phyloP scores from a whole-genome alignment of 2,113 vertebrate genomes.

The Brachirus orientalis region DNA sequence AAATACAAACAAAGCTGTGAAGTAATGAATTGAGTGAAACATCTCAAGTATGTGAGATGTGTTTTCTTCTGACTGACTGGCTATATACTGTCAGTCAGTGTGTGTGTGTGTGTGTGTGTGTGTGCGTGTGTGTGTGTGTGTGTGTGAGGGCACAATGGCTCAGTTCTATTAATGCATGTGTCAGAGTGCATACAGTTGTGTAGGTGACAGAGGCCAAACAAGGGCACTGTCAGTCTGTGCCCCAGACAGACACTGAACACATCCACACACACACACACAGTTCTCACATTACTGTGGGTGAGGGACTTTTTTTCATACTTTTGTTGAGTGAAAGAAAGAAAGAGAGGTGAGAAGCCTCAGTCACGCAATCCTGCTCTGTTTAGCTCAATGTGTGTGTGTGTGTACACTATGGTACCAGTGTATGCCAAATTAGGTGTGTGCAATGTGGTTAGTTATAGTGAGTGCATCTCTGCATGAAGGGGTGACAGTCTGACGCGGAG shows the following conservation, averaged over 20 bases:
- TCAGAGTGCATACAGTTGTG: slow-evolving; percentile 25
- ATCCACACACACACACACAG: slow-evolving; percentile 39
- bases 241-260: slow-evolving; percentile 17
- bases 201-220: slow-evolving; percentile 59
- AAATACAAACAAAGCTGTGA: too few species aligned
- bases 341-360: slow-evolving; percentile 70
- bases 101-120: too few species aligned
- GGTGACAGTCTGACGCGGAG: slow-evolving; percentile 30
- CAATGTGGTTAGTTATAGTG: slow-evolving; percentile 28
- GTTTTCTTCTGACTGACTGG: too few species aligned
- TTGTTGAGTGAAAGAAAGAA: slow-evolving; percentile 65
- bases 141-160: slow-evolving; percentile 8
- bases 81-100: too few species aligned
- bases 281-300: slow-evolving; percentile 69
- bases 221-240: slow-evolving; percentile 46
- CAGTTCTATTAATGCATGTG: slow-evolving; percentile 38
- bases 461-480: slow-evolving; percentile 32
- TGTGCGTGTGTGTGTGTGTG: too few species aligned
- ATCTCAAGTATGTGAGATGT: too few species aligned
- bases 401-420: slow-evolving; percentile 2
- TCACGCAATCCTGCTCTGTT: slow-evolving; percentile 66
- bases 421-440: slow-evolving; percentile 16
- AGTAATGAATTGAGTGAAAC: too few species aligned
- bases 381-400: slow-evolving; percentile 6
- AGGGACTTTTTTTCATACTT: slow-evolving; percentile 62